Base-by-base conservation (phyloP, 1,140 invertebrate species). In the Zaprionus kolodkinae region DNA sequence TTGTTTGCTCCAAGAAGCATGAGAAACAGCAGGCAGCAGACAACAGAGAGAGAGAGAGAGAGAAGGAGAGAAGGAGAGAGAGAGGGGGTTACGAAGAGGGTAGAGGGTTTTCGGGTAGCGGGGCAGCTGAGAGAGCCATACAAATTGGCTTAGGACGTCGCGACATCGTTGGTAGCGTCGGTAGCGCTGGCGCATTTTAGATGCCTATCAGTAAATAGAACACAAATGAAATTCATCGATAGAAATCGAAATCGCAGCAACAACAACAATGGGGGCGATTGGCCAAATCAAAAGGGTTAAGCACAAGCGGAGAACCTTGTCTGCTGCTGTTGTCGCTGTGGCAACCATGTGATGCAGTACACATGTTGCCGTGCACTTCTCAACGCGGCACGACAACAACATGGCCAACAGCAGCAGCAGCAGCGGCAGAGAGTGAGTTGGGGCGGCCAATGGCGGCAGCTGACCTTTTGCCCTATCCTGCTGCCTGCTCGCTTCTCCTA, bases 131-230 rank as follows among this genome's bases (percentile, higher is more conserved):
- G 60, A 40, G 35, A 27, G 21, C 55, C 84, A 87, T 80, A 87
- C 84, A 87, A 87, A 87, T 87, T 87, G 84, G 84, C 84, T 70
- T 67, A 70, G 79, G 70, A 45, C 59, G 52, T 21, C 21, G 21
- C 21, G 21, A 21, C 21, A 21, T 21, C 21, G 21, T 21, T 21
- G 21, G 21, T 2, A 21, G 50, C 67, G 74, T 81, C 78, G 78
- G 85, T 85, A 89, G 81, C 77, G 40, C n/a, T 45, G 71, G 81
- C 65, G 78, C 90, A 82, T 79, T 91, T 90, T 84, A 91, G 87
- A 91, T 92, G 74, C 70, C 85, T 91, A 92, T 92, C 91, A 92
- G 87, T 87, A 91, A 91, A 91, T 91, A 91, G 90, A 91, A 91
- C 86, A 89, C 86, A 89, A 89, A 89, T 89, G 86, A 89, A 89